Conservation (phyloP, 2,888 invertebrate species). For the Mechanitis mazaeus region DNA sequence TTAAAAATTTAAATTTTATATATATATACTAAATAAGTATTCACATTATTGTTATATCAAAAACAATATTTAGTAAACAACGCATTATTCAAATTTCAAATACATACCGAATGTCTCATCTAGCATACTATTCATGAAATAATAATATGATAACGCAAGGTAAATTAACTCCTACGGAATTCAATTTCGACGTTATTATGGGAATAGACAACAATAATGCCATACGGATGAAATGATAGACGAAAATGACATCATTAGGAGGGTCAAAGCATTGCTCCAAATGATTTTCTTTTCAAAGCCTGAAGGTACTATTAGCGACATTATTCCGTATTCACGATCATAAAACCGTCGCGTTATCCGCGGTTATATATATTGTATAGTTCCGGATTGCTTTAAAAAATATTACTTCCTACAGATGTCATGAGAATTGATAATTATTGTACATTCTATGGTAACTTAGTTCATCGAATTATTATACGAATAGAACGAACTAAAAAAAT, state of each 20-base stretch:
- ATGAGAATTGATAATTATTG: too few species aligned
- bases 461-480: too few species aligned
- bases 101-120: too few species aligned
- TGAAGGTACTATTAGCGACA: conserved; percentile 31
- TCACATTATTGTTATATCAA: too few species aligned
- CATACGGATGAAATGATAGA: conserved; percentile 38
- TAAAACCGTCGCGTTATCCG: conserved; percentile 30
- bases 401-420: conserved; percentile 10
- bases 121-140: background rate
- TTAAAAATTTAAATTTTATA: too few species aligned
- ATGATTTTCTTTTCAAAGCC: conserved; percentile 38
- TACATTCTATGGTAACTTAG: too few species aligned
- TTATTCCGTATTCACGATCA: conserved; percentile 33
- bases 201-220: conserved; percentile 33
- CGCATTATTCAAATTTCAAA: too few species aligned
- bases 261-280: conserved; percentile 35
- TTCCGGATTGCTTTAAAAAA: conserved; percentile 22
- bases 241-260: conserved; percentile 40
- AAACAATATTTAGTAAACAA: too few species aligned
- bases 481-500: too few species aligned
- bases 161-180: background rate
- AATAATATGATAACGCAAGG: background rate
- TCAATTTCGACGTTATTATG: conserved; percentile 26
- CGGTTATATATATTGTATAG: conserved; percentile 28
- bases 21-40: too few species aligned